Percentiles rank a stretch among this genome's conserved stretches.
Evolutionary conservation across 2,113 vertebrate genomes (phyloP).

Genomic region (Taurulus bubalis): DNA sequence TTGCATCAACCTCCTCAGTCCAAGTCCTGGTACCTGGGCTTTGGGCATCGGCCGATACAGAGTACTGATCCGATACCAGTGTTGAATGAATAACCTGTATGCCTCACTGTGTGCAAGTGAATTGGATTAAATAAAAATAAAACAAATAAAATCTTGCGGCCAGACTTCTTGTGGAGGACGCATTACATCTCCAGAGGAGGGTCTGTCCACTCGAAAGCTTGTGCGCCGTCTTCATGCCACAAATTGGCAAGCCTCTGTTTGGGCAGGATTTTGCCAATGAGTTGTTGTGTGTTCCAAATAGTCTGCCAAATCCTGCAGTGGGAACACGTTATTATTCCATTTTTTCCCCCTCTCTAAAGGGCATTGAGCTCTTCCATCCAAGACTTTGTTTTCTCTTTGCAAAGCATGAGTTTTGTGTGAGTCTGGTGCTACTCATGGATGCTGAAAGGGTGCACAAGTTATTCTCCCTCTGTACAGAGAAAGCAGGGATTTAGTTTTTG

Average conservation of each 20-base stretch:
- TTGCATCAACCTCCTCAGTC: background rate
- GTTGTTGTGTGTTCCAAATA: slow-evolving; percentile 45
- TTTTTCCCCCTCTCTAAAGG: slow-evolving; percentile 25
- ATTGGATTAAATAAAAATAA: background rate
- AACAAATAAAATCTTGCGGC: background rate
- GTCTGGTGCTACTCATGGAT: slow-evolving; percentile 10
- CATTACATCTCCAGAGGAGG: slow-evolving; percentile 30
- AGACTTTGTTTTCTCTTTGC: slow-evolving; percentile 31
- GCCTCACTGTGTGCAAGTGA: no score
- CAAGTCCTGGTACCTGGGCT: no score
- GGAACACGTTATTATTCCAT: slow-evolving; percentile 39
- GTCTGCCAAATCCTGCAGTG: slow-evolving; percentile 52
- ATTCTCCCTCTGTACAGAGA: slow-evolving; percentile 28
- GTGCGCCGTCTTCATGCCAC: slow-evolving; percentile 45
- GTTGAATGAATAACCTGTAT: background rate
- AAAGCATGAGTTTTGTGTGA: slow-evolving; percentile 21
- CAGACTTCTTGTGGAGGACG: slow-evolving; percentile 33
- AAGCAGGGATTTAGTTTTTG: slow-evolving; percentile 31
- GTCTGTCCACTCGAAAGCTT: slow-evolving; percentile 45
- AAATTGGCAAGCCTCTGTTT: slow-evolving; percentile 56
- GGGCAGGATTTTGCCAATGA: slow-evolving; percentile 42
- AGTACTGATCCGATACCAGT: background rate
- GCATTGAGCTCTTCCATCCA: slow-evolving; percentile 27
- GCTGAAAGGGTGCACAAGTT: slow-evolving; percentile 20
- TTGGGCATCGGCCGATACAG: background rate